Evolutionary conservation across 2,113 vertebrate species (phyloP).

Genomic region (Crotalus viridis): DNA sequence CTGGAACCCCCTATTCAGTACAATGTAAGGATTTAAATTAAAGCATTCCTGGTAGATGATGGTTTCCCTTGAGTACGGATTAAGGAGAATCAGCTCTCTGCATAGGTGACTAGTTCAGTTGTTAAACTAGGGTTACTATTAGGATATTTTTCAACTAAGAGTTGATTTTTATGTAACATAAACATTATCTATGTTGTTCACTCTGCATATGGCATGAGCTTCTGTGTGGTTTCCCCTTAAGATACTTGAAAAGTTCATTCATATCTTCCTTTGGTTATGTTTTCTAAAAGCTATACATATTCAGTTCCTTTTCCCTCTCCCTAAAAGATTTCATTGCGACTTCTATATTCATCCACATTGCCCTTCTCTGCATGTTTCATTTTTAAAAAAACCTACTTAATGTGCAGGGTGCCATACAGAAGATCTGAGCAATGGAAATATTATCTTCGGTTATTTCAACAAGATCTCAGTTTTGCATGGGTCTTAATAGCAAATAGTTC

Average conservation of each 20-base stretch:
- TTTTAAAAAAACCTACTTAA: not conserved
- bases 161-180: not conserved
- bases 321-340: not conserved
- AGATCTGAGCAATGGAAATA: not conserved
- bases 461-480: not conserved
- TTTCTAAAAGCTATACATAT: not conserved
- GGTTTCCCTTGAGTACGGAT: not conserved
- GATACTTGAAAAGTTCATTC: not conserved
- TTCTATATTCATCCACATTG: not conserved
- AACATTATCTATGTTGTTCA: not conserved
- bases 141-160: not conserved
- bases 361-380: not conserved
- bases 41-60: not conserved
- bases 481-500: too few species aligned
- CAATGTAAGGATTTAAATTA: not conserved
- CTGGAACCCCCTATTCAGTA: not conserved
- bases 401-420: not conserved
- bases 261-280: not conserved
- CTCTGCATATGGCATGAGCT: too few species aligned
- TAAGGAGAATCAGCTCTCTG: not conserved
- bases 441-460: not conserved
- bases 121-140: not conserved
- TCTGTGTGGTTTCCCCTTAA: not conserved
- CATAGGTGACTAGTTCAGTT: not conserved
- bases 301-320: not conserved